Evolutionary conservation across 2,888 invertebrate genomes (phyloP), one percentile per base, ranked within the genome.

Genomic region (Aelia acuminata): DNA sequence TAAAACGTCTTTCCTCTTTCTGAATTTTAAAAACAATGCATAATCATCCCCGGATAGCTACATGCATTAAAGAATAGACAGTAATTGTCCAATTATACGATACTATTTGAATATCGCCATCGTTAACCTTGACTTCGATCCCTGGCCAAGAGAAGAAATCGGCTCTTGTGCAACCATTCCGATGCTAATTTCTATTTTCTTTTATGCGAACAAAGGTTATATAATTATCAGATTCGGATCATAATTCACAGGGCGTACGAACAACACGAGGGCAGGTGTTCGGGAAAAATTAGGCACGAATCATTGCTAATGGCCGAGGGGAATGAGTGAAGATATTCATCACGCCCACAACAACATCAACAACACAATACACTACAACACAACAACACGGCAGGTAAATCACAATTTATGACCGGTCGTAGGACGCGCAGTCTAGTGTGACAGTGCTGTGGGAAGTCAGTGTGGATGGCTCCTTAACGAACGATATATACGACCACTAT

Each of bases 81-180:
- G 63, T 63, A 63, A 63, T 63, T 63, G 63, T 63, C 63, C 63
- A 63, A 63, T 63, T 63, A 63, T 5, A 31, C 63, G 31, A 7
- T 63, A 18, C 13, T 31, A 63, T 63, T 63, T 18, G 63, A 63
- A 63, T 63, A 63, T 63, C 15, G 63, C 31, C 43, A 7, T 43
- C 26, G 31, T 31, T 18, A 63, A 63, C 63, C 63, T 63, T 63
- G 63, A 63, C 63, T 63, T 31, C 31, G 20, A 63, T 31, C 63
- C 26, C n/a, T n/a, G n/a, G n/a, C n/a, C n/a, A 2, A 26, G 26
- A 10, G 26, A 31, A 63, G 63, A 18, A 63, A 63, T 63, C 31
- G 63, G 18, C 20, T 63, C 63, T 63, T 63, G 18, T 31, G 63
- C 63, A 63, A 63, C 15, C 18, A 31, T 63, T 63, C 18, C 63